Base-by-base conservation (phyloP, 2,113 vertebrate species). In the Myotis lucifugus region DNA sequence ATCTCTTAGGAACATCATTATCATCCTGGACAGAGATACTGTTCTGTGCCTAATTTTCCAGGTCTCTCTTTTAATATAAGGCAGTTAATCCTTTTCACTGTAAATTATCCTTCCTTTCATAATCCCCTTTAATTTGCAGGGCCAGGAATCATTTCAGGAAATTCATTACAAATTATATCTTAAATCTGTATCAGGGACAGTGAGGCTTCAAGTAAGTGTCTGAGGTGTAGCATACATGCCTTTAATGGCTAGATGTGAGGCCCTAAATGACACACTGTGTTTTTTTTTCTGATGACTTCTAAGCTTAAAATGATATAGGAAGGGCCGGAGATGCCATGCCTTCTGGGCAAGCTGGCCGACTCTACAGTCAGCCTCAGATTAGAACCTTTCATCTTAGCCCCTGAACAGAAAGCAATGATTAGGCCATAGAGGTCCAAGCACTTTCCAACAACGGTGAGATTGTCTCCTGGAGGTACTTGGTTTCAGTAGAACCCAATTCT, bases 211-310 rank as follows among this genome's bases (percentile, higher is more conserved):
- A 52, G 17, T 10, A 72, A 82, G 37, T n/a, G 6, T 92, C 21
- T 73, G 40, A 95, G 18, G 59, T 64, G 15, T 6, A 54, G 12
- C 56, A 14, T 70, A 8, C 5, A 66, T 37, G 9, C 9, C 34
- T 87, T 61, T 72, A 40, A 19, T 11, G 32, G 46, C 50, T 70
- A 13, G 17, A 46, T 77, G 19, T 69, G 59, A n/a, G 66, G 14
- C 25, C 15, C n/a, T 14, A n/a, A 74, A 42, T 34, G 74, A 37
- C 5, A 56, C 10, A 13, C 23, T 40, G 3, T 8, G 79, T 25
- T 23, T 34, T 81, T 90, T 84, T 25, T 81, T 92, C 18, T 56
- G n/a, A 83, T 87, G 70, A 91, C 7, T 82, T 90, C 54, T 89
- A 91, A 76, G 64, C 29, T 81, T 72, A 84, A 61, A 42, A 32